Evolutionary conservation across 2,797 vertebrate genomes (phyloP), one percentile per base, ranked within the genome.

Genomic region (Cichlasoma orientale): DNA sequence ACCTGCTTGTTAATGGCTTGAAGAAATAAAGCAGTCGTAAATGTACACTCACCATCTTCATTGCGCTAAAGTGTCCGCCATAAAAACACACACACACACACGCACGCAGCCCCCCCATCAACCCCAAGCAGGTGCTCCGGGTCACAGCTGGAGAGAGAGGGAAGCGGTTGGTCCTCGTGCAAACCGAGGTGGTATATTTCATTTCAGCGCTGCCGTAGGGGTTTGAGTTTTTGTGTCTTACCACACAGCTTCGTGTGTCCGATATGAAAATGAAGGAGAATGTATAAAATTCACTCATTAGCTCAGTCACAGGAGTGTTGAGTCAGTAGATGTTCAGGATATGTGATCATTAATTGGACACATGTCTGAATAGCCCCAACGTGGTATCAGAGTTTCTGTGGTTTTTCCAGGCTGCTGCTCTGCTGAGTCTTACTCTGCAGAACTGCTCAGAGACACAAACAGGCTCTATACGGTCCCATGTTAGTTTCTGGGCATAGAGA

Each of bases 1-100:
- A 90, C 90, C 91, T 93, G 92, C 86, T 91, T 44, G 72, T 88
- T 93, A 92, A 93, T 90, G 80, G 85, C 86, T 90, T 73, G 73
- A 86, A 87, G 84, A 88, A 83, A 91, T 91, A 86, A 92, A 93
- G 88, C 77, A 56, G 85, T 85, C 77, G 59, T 91, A 90, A 93
- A 91, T 69, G 75, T 36, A 63, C 74, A 58, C 79, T 88, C 76
- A 47, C 82, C 75, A 68, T 80, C 53, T 41, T 82, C 78, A 82
- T 86, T 89, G 88, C n/a, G 6, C 79, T 79, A 69, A 92, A 92
- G 88, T 90, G 86, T 91, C 82, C 33, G 71, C 86, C 72, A 82
- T 91, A 90, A 92, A 91, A 92, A 76, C 70, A 68, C 83, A 63
- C 83, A n/a, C 57, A 63, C 80, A 85, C 66, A 63, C 75, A 72